Conservation (phyloP, 2,113 vertebrate species). For the Brachyhypopomus gauderio region DNA sequence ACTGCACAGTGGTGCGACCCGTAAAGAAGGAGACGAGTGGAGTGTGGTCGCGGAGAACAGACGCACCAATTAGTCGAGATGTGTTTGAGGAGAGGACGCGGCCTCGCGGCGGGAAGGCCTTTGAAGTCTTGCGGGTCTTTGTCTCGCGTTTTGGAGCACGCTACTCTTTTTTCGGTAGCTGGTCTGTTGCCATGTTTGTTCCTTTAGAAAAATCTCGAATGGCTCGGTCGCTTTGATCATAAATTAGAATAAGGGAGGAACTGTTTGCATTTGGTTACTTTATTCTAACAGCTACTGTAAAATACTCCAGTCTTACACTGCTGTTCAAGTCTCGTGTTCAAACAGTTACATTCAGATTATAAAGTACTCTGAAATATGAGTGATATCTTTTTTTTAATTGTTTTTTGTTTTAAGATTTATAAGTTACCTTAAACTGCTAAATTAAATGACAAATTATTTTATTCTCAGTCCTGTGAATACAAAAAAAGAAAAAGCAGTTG, state of each 20-base stretch:
- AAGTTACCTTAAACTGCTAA: neutral
- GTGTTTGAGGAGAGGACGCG: constrained; percentile 69
- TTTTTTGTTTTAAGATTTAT: neutral
- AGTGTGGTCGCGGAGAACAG: constrained; percentile 63
- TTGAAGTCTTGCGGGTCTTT: constrained; percentile 73
- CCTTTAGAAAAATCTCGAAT: constrained; percentile 54
- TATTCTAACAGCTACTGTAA: neutral
- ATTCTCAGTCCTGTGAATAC: neutral
- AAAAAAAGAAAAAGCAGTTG: no score
- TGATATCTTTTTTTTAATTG: neutral
- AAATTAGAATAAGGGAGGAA: constrained; percentile 33
- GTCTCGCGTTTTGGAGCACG: constrained; percentile 45
- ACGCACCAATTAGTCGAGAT: constrained; percentile 83
- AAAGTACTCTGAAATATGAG: neutral
- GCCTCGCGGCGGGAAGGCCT: constrained; percentile 56
- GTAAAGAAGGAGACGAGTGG: constrained; percentile 57
- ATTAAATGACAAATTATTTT: neutral
- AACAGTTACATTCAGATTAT: neutral
- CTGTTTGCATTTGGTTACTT: constrained; percentile 19
- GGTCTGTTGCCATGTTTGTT: constrained; percentile 58
- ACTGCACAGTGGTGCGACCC: constrained; percentile 50
- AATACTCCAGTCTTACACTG: neutral
- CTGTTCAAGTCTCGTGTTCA: neutral
- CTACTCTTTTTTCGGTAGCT: constrained; percentile 61
- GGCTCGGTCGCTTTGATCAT: constrained; percentile 56